Evolutionary conservation across 1,140 invertebrate species (phyloP).

Genomic region (Apis cerana): DNA sequence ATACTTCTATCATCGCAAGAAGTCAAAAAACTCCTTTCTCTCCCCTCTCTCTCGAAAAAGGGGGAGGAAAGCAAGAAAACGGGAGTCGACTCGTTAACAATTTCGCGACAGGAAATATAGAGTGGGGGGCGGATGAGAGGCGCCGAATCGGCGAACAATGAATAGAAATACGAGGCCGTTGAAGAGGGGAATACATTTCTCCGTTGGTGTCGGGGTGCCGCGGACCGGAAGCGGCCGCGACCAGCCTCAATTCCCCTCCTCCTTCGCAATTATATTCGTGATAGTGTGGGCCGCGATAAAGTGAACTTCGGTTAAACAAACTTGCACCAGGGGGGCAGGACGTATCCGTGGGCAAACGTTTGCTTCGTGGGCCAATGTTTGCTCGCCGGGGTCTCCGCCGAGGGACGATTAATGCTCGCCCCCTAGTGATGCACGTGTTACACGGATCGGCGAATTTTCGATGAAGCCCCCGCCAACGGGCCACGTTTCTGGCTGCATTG

Average conservation of each 20-base stretch:
- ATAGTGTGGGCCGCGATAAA: slow-evolving; percentile 18
- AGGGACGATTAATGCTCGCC: not conserved
- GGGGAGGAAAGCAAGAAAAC: not conserved
- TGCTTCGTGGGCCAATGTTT: slow-evolving; percentile 11
- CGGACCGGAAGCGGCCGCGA: not conserved
- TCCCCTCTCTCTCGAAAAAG: too few relatives aligned
- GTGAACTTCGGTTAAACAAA: slow-evolving; percentile 25
- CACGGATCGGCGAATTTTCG: slow-evolving; percentile 2
- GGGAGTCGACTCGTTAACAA: slow-evolving; percentile 42
- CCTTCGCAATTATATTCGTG: slow-evolving; percentile 29
- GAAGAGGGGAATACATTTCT: slow-evolving; percentile 27
- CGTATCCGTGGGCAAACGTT: slow-evolving; percentile 31
- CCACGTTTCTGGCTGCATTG: not conserved
- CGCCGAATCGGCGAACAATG: slow-evolving; percentile 38
- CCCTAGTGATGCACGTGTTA: not conserved
- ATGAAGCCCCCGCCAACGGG: not conserved
- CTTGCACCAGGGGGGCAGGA: not conserved
- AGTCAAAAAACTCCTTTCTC: too few relatives aligned
- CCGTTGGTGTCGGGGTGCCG: not conserved
- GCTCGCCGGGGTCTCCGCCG: not conserved
- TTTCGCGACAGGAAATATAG: slow-evolving; percentile 39
- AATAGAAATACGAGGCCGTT: slow-evolving; percentile 5
- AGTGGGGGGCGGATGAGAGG: not conserved
- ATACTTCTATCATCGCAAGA: too few relatives aligned
- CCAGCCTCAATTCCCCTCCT: not conserved